Evolutionary conservation across 64 coral and sea anemone genomes (phyloP), one percentile per base, ranked within the genome.

Genomic region (Montipora cactus): DNA sequence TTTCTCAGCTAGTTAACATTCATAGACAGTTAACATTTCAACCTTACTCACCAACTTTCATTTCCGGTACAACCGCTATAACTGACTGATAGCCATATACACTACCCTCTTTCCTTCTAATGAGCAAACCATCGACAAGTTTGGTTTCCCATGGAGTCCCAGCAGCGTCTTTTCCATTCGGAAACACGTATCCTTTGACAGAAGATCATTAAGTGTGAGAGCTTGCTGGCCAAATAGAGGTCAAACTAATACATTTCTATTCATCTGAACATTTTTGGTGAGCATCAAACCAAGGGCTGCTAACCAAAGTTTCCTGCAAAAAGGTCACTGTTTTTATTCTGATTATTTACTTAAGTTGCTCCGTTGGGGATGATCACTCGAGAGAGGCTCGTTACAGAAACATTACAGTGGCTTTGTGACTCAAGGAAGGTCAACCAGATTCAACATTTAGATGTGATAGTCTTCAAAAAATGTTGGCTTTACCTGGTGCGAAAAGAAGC

Each of bases 21-120:
- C 2, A 47, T 11, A 57, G 11, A 57, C 53, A 57, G 6, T 57
- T 8, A 57, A 57, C 6, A 8, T 8, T 6, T 57, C 53, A 11
- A 57, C 11, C 61, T 11, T 79, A 53, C 84, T 74, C 62, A 97
- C 96, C 96, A 50, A 93, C n/a, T 71, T 93, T 93, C 49, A 93
- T 64, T 19, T 93, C 92, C 12, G 92, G 92, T 12, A 93, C 19
- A n/a, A 93, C 3, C 5, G 28, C 19, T 22, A 88, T 52, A n/a
- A 71, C 64, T 47, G 92, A 79, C 62, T 80, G 20, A 19, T 88
- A 93, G 14, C 92, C 92, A 52, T 74, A 93, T 25, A 87, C 62
- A 18, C 79, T 79, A 18, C 79, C 92, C 7, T 16, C 19, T 59
- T 81, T 92, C 55, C 10, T 77, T 55, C 82, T 92, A 50, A 85